These are phyloP conservation scores for Helleia helle DNA, from an alignment of 2,888 invertebrate species.

Conservation along the genomic window DNA sequence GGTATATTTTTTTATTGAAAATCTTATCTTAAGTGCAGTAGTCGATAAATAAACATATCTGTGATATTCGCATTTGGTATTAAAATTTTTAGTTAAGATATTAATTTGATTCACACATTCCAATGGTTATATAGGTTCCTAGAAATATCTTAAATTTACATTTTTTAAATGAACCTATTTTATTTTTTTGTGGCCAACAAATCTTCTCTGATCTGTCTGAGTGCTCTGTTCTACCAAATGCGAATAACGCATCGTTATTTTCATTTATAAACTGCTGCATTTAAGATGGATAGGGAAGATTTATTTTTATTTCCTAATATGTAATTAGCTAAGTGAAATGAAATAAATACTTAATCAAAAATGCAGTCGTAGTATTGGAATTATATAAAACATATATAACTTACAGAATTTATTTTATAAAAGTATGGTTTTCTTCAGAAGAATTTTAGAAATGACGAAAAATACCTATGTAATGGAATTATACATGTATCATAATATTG, in stretches of 20 bases:
- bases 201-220: slow-evolving; percentile 55
- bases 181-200: slow-evolving; percentile 21
- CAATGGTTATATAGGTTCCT: slow-evolving; percentile 31
- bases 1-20: slow-evolving; percentile 24
- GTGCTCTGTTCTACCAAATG: slow-evolving; percentile 67
- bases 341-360: slow-evolving; percentile 5
- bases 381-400: too few relatives aligned
- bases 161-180: neutral
- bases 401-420: too few relatives aligned
- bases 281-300: slow-evolving; percentile 60
- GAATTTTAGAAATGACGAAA: too few relatives aligned
- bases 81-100: slow-evolving; percentile 34
- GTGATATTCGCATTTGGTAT: slow-evolving; percentile 74
- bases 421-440: too few relatives aligned
- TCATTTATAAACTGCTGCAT: slow-evolving; percentile 64
- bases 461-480: too few relatives aligned
- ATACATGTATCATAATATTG: too few relatives aligned
- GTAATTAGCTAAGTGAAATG: neutral
- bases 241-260: slow-evolving; percentile 61
- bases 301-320: slow-evolving; percentile 10
- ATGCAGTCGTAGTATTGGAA: neutral
- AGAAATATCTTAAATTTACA: neutral
- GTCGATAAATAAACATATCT: slow-evolving; percentile 42
- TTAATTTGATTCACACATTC: slow-evolving; percentile 44
- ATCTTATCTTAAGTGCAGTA: slow-evolving; percentile 65